Base-by-base conservation (phyloP, 2,888 invertebrate genomes). In the Campaea margaritaria region DNA sequence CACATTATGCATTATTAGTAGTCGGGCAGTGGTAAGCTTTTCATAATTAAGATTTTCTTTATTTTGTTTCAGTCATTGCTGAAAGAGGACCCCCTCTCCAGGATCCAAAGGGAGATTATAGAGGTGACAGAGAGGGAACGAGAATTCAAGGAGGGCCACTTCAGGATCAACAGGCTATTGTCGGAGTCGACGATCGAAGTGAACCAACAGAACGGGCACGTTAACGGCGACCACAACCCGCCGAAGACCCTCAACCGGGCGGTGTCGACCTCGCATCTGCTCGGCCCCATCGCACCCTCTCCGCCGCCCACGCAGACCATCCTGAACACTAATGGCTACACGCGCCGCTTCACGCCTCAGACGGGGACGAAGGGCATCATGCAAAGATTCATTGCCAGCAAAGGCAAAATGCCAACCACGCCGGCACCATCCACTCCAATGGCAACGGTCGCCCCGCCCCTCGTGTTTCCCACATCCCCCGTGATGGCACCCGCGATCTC, bases 21-120 rank as follows among this genome's bases (percentile, higher is more conserved):
- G n/a, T n/a, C n/a, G 21, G 21, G 2, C 5, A 21, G 31, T 9
- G 31, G 9, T 1, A 9, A 31, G 10, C 31, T 31, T 9, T 5
- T 39, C 46, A 16, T 55, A 4, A 42, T 36, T 56, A 13, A 49
- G n/a, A 36, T 12, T 15, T 7, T 7, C 8, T 4, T 53, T 70
- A 48, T 73, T 79, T 74, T 76, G 78, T 91, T 89, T 47, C 89
- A 93, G 93, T 86, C 90, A 69, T 83, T 93, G 78, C 86, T 94
- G 84, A 95, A 95, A 86, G 94, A 95, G 81, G 95, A 95, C 87
- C 96, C 96, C 67, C 92, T 96, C 76, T 94, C 94, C 78, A 94
- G 97, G 83, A 97, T 98, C 83, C 97, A 98, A 89, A 94, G 95
- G 79, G 98, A 98, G 93, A 97, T 98, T 75, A 95, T 96, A 76